Conservation (phyloP, 2,888 invertebrate species). For the Trisateles emortualis region DNA sequence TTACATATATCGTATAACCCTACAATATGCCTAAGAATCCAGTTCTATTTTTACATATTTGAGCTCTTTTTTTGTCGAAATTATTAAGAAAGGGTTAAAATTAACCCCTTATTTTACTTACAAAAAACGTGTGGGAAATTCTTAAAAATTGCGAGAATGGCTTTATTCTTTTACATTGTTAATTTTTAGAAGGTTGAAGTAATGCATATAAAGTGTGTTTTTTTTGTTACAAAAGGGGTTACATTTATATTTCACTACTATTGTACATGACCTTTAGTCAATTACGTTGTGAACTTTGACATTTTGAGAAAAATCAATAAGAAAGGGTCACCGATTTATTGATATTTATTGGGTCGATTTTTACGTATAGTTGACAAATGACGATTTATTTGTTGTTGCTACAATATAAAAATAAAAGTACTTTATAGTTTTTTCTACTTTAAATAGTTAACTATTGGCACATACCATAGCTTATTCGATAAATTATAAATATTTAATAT, state of each 20-base stretch:
- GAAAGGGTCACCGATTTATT: neutral
- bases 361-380: neutral
- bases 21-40: no score
- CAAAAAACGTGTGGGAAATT: constrained; percentile 1
- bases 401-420: no score
- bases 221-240: constrained; percentile 9
- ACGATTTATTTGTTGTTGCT: no score
- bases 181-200: neutral
- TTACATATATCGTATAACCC: no score
- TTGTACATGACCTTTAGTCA: constrained; percentile 3
- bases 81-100: neutral
- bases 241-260: constrained; percentile 11
- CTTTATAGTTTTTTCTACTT: no score
- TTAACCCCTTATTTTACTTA: neutral
- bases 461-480: no score
- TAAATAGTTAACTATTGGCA: no score
- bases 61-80: neutral
- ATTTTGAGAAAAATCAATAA: neutral
- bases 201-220: neutral
- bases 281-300: neutral
- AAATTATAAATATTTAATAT: no score
- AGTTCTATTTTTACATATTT: no score
- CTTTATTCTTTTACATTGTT: neutral
- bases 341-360: neutral
- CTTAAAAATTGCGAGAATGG: neutral